Evolutionary conservation across 2,888 invertebrate genomes (phyloP), one percentile per base, ranked within the genome.

Genomic region (Euclidia mi): DNA sequence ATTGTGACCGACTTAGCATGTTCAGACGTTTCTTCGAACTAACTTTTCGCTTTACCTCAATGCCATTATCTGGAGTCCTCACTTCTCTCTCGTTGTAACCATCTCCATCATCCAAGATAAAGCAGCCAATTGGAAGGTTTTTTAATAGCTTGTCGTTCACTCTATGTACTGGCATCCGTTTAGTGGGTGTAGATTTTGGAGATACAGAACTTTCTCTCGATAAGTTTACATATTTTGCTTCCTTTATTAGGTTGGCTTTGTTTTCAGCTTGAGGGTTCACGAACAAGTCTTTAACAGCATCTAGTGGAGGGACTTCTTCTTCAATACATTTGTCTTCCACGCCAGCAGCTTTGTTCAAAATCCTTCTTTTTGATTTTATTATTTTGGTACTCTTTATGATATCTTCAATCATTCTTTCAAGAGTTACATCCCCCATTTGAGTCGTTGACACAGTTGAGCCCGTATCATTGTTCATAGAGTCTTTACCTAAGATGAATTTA

Each of bases 331-430:
- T 62, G 12, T 68, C 58, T 52, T 78, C 72, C 18, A 71, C 38
- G 31, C 79, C 75, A 12, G 72, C 52, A 40, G 77, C 65, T 47
- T 87, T 84, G 7, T 88, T 88, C n/a, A 92, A 51, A 56, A 91
- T 88, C 57, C 88, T 84, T 78, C 89, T 76, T 75, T 84, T 90
- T 28, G 88, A 89, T 84, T 94, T 95, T 0, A 93, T 88, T 47
- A 94, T 93, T 74, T 94, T 93, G 0, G 95, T 95, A 60, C 95
- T 95, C 65, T 96, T 96, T 61, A 96, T 91, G 49, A 96, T 95
- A 56, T 95, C 96, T 76, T 96, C 95, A 37, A 96, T 96, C 88
- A 96, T 95, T 84, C 90, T 94, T 76, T 96, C 96, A 38, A 96
- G 82, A 9, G 95, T 95, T 0, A 91, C 76, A 71, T 95, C 95